Evolutionary conservation across 64 coral and sea anemone species (phyloP).

Genomic region (Acropora tenuis): DNA sequence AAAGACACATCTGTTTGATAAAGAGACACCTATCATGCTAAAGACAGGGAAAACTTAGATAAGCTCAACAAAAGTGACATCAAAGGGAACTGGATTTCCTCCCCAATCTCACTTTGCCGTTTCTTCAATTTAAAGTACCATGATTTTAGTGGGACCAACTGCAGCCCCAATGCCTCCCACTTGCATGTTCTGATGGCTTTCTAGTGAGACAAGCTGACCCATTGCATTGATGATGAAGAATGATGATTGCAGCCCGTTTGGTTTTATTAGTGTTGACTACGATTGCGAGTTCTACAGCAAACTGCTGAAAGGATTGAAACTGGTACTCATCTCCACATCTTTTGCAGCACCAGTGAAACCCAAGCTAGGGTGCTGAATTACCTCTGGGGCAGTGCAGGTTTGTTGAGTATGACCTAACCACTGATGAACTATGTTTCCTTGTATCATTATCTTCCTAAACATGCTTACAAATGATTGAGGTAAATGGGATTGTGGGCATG

Average conservation of each 20-base stretch:
- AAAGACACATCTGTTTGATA: background rate
- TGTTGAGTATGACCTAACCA: background rate
- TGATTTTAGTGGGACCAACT: background rate
- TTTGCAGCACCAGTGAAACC: conserved; percentile 3
- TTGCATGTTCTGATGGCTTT: conserved; percentile 21
- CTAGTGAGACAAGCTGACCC: background rate
- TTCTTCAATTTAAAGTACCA: conserved; percentile 21
- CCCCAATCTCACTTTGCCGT: conserved; percentile 1
- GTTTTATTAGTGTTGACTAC: background rate
- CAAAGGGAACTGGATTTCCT: conserved; percentile 3
- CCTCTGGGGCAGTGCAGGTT: conserved; percentile 33
- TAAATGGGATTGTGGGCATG: background rate
- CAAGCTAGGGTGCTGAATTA: conserved; percentile 20
- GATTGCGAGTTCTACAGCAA: background rate
- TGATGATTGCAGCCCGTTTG: conserved; percentile 7
- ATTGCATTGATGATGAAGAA: background rate
- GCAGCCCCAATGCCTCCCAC: conserved; percentile 19
- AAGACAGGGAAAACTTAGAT: background rate
- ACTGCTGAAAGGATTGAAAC: background rate
- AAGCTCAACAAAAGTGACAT: conserved; percentile 15
- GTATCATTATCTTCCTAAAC: background rate
- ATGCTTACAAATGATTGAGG: background rate
- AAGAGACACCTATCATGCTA: background rate
- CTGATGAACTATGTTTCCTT: conserved; percentile 4
- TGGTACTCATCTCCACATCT: conserved; percentile 40